phyloP scores from a whole-genome alignment of 2,113 vertebrate species.

The Cromileptes altivelis region DNA sequence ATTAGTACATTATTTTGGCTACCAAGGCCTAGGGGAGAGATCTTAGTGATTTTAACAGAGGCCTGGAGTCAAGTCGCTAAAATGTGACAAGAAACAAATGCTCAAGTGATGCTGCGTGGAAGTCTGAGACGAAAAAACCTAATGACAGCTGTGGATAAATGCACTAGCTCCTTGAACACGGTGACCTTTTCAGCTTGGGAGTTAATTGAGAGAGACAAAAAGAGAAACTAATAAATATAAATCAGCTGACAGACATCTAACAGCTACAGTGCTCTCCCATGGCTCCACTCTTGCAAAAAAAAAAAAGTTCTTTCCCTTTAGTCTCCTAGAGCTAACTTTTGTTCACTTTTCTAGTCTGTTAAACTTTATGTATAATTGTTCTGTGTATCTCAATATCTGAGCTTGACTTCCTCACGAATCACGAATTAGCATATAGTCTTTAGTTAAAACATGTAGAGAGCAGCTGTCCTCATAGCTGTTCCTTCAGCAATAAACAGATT shows the following conservation, averaged over 20 bases:
- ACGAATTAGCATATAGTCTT: background rate
- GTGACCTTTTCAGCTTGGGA: conserved; percentile 1
- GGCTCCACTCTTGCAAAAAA: conserved; percentile 3
- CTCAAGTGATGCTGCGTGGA: background rate
- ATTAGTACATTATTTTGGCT: conserved; percentile 21
- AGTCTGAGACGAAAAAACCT: background rate
- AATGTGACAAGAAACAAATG: conserved; percentile 1
- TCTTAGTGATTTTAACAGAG: conserved; percentile 1
- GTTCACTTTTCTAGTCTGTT: background rate
- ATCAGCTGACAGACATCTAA: conserved; percentile 7
- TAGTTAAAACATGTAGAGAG: conserved; percentile 5
- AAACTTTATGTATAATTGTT: background rate
- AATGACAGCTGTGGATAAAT: background rate
- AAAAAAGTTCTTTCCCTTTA: background rate
- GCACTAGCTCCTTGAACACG: background rate
- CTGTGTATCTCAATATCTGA: background rate
- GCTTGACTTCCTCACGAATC: background rate
- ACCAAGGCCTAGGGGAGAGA: background rate
- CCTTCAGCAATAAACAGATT: conserved; percentile 35
- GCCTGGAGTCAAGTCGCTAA: conserved; percentile 2
- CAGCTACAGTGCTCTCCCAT: background rate
- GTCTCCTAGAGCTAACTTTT: background rate
- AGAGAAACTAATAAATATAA: conserved; percentile 11
- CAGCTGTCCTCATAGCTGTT: conserved; percentile 9
- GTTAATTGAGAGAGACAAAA: conserved; percentile 19